Base-by-base conservation (phyloP, 2,888 invertebrate genomes). In the Drosophila sordidula region DNA sequence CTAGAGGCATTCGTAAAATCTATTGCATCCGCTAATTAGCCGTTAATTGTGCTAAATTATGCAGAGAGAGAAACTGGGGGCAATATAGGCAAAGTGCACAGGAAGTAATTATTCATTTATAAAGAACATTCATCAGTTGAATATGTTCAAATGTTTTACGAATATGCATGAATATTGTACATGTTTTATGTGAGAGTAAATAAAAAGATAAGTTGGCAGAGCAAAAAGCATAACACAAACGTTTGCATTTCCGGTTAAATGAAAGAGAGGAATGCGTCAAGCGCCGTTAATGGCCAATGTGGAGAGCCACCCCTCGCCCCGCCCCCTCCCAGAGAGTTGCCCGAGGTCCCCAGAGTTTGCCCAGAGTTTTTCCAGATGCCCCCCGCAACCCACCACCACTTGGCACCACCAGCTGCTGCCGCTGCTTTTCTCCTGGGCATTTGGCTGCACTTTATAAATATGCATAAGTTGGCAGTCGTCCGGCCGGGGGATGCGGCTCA, bases 231-330 rank as follows among this genome's bases (percentile, higher is more conserved):
- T 56, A 81, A 71, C 70, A 82, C 70, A 82, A 84, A 70, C 70
- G 86, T 83, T 83, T 89, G 83, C 89, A 83, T 83, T 83, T 83
- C 83, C 83, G 88, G 86, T 70, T 89, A 83, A 83, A 67, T 67
- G 42, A 81, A 81, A 78, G 62, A 65, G 63, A 55, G 61, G 65
- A 82, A 75, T 69, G 84, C 69, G 81, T 44, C 52, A 65, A 61
- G 85, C 52, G 64, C 54, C 69, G 64, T 72, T 70, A 72, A 80
- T 84, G 78, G 70, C 62, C 72, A 63, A 18, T 45, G 55, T 61
- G 57, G 38, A 45, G 54, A 32, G 6, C 6, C 0, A 4, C 5
- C n/a, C 26, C 32, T 18, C 2, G 16, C 12, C 32, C 9, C 22
- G 18, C 3, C 1, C 2, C 9, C 3, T 8, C 6, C 18, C 8